Evolutionary conservation across 2,888 invertebrate genomes (phyloP).

Genomic region (Rambutsinella grinnellia): DNA sequence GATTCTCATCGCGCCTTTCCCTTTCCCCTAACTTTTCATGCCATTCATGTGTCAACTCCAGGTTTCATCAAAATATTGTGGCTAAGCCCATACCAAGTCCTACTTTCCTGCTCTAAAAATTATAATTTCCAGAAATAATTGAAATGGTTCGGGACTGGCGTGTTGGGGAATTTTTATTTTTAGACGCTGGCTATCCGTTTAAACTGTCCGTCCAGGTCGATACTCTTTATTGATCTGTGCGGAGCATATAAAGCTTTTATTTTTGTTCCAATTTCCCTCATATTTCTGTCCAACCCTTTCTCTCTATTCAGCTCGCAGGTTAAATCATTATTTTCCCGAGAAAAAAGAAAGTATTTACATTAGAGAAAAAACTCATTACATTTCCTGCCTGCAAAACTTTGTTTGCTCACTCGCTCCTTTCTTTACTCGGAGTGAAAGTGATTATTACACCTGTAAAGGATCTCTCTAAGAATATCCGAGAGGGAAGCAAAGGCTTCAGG

Average conservation of each 20-base stretch:
- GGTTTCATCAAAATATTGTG: too few relatives aligned
- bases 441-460: conserved; percentile 9
- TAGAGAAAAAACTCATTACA: conserved; percentile 1
- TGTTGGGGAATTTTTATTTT: too few relatives aligned
- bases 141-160: too few relatives aligned
- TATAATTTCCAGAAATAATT: too few relatives aligned
- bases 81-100: too few relatives aligned
- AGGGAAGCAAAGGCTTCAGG: not conserved
- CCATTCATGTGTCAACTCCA: conserved; percentile 45
- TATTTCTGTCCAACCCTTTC: too few relatives aligned
- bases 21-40: conserved; percentile 11
- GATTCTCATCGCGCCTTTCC: not conserved
- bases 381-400: not conserved
- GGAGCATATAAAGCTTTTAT: not conserved
- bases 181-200: too few relatives aligned
- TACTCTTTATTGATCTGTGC: conserved; percentile 16
- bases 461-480: not conserved
- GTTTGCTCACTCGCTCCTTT: not conserved
- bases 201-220: too few relatives aligned
- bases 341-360: not conserved
- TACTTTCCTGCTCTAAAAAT: too few relatives aligned
- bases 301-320: too few relatives aligned
- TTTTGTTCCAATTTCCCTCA: too few relatives aligned
- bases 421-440: not conserved
- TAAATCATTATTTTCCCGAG: too few relatives aligned